A percentile compares a stretch with the other conserved stretches of the same genome.
These are phyloP conservation scores for Catocala nupta DNA, from an alignment of 2,888 invertebrate genomes.

Conservation along the genomic window DNA sequence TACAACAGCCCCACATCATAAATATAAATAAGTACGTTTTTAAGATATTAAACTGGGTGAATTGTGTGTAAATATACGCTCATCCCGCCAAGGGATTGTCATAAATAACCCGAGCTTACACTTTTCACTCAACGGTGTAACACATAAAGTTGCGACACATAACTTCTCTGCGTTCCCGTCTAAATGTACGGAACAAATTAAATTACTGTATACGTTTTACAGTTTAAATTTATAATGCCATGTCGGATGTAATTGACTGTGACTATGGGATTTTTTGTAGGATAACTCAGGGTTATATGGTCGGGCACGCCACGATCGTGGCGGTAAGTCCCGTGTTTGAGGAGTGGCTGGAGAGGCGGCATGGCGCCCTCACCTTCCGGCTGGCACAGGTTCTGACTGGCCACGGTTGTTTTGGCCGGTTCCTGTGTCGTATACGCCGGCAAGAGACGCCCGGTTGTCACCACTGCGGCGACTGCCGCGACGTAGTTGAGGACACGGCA, in stretches of 20 bases:
- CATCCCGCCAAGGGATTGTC: slow-evolving; percentile 13
- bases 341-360: too few species aligned
- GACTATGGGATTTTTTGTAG: not conserved
- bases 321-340: too few species aligned
- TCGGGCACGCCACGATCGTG: too few species aligned
- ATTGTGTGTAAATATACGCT: slow-evolving; percentile 12
- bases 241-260: slow-evolving; percentile 17
- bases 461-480: too few species aligned
- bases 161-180: slow-evolving; percentile 32
- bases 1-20: not conserved
- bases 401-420: too few species aligned
- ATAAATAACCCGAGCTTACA: slow-evolving; percentile 33
- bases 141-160: slow-evolving; percentile 26
- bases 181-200: slow-evolving; percentile 46
- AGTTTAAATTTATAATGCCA: slow-evolving; percentile 28
- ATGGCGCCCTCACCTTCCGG: too few species aligned
- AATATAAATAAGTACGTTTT: not conserved
- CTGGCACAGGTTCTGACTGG: too few species aligned
- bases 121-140: slow-evolving; percentile 38
- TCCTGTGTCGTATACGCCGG: too few species aligned
- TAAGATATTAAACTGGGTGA: slow-evolving; percentile 2
- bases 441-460: too few species aligned
- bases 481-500: too few species aligned
- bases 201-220: slow-evolving; percentile 37
- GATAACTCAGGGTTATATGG: not conserved